These are phyloP conservation scores for Sturnira hondurensis DNA, from an alignment of 2,113 vertebrate species.

Conservation along the genomic window DNA sequence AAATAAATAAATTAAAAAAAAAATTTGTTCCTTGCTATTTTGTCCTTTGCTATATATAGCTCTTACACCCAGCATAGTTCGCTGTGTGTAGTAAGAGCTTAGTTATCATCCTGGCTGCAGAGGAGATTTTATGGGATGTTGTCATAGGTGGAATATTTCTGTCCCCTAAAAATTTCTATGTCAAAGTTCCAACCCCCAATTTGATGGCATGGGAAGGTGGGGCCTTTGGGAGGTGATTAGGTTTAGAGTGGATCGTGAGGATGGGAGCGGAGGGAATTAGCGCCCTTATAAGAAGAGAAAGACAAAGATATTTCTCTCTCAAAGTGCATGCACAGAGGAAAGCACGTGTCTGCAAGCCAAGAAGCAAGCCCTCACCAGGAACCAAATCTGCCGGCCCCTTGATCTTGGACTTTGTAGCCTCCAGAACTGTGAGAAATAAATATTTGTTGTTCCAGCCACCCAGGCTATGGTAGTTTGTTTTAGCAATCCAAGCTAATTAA, in stretches of 20 bases:
- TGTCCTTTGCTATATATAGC: not conserved
- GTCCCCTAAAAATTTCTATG: not conserved
- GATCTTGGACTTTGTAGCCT: not conserved
- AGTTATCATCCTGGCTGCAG: not conserved
- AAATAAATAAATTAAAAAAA: no score
- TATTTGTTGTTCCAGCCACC: not conserved
- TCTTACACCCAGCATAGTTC: not conserved
- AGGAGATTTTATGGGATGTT: not conserved
- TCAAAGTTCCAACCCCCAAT: not conserved
- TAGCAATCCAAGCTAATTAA: not conserved
- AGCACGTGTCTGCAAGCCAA: not conserved
- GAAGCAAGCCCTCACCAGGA: not conserved
- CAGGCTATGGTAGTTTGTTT: not conserved
- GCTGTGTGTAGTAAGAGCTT: not conserved
- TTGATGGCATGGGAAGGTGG: not conserved
- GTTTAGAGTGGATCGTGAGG: not conserved
- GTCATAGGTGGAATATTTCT: not conserved
- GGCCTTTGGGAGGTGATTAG: not conserved
- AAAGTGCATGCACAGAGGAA: not conserved
- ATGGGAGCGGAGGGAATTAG: not conserved
- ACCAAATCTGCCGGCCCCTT: not conserved
- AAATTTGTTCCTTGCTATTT: not conserved
- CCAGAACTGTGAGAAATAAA: not conserved
- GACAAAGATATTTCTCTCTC: not conserved
- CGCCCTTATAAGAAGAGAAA: not conserved